Evolutionary conservation across 2,113 vertebrate species (phyloP).

Genomic region (Anthoscopus minutus): DNA sequence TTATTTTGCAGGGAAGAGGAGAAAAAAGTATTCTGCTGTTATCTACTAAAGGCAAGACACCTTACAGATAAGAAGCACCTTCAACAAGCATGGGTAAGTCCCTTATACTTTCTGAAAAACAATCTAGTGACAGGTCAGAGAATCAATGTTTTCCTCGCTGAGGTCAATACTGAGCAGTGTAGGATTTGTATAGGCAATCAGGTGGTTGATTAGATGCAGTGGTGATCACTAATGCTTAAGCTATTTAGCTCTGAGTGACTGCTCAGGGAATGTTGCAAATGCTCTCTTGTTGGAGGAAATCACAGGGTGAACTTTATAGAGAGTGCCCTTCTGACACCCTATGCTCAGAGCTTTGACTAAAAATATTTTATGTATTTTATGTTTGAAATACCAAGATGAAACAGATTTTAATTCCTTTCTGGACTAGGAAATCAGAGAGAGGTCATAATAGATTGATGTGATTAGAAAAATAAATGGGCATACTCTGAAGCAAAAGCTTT

Average conservation of each 20-base stretch:
- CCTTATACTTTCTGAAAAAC: conserved; percentile 13
- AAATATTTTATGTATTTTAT: not conserved
- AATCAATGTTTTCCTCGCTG: conserved; percentile 28
- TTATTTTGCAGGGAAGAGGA: not conserved
- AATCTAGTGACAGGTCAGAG: conserved; percentile 39
- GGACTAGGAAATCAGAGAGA: not conserved
- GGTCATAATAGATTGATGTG: not conserved
- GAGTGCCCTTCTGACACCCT: not conserved
- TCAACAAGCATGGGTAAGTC: not conserved
- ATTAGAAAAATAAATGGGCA: not conserved
- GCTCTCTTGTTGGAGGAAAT: not conserved
- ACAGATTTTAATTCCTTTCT: not conserved
- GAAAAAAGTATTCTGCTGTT: not conserved
- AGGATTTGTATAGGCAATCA: conserved; percentile 10
- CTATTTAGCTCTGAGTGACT: conserved; percentile 21
- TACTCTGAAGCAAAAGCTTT: not conserved
- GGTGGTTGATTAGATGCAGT: conserved; percentile 18
- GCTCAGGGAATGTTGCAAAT: not conserved
- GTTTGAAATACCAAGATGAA: not conserved
- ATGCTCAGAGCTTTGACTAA: not conserved
- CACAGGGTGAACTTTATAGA: not conserved
- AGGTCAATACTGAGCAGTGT: conserved; percentile 34
- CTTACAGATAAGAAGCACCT: not conserved
- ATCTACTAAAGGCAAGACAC: not conserved
- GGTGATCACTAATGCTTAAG: not conserved